Percentiles rank a stretch among this genome's conserved stretches.
Conservation (phyloP, 2,113 vertebrate species). For the Microcebus lehilahytsara region DNA sequence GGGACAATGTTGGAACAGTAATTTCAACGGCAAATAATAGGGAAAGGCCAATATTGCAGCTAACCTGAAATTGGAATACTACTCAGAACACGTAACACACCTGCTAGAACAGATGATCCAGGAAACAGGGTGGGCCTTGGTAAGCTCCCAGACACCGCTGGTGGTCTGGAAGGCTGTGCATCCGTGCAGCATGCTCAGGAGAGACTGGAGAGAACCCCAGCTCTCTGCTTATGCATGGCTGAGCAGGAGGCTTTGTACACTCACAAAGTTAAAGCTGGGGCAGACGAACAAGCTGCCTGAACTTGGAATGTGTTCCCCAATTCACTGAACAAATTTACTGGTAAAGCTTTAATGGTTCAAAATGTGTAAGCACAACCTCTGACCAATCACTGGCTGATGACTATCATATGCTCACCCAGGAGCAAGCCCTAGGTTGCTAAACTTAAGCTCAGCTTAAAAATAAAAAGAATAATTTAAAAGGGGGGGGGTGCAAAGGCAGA, state of each 20-base stretch:
- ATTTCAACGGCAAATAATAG: not conserved
- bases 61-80: not conserved
- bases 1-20: fast-evolving
- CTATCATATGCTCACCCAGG: not conserved
- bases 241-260: not conserved
- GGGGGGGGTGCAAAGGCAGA: not conserved
- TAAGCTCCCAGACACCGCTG: not conserved
- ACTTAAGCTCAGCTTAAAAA: not conserved
- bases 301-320: not conserved
- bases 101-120: too few relatives aligned
- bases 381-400: not conserved
- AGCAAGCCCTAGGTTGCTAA: not conserved
- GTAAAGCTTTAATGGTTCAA: too few relatives aligned
- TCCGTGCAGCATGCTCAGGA: not conserved
- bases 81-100: not conserved
- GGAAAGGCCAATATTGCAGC: not conserved
- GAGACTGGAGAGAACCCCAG: not conserved
- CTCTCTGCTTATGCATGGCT: not conserved
- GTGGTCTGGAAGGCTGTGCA: not conserved
- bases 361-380: not conserved
- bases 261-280: not conserved
- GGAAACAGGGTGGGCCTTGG: not conserved
- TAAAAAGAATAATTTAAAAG: not conserved
- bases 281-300: not conserved
- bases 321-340: not conserved